Evolutionary conservation across 2,888 invertebrate genomes (phyloP), one percentile per base, ranked within the genome.

Genomic region (Acanthosepion pharaonis): DNA sequence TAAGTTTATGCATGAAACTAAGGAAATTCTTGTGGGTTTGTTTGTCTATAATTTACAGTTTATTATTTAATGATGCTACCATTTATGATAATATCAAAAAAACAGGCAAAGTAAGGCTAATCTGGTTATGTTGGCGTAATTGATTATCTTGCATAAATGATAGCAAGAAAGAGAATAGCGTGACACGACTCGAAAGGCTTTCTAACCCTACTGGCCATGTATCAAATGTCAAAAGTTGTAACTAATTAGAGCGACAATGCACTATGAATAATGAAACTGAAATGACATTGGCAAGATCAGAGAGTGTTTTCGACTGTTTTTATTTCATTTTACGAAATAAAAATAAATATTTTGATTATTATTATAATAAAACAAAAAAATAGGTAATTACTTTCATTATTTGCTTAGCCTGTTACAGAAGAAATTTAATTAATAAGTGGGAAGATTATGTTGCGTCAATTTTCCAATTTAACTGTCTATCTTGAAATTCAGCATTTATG

Each of bases 111-210:
- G 78, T 78, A n/a, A 78, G 1, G 18, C 11, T 78, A n/a, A 78
- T n/a, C 33, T 78, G n/a, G 78, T 78, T n/a, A 78, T n/a, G n/a
- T 33, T n/a, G 33, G n/a, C 20, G 78, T 33, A 33, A 33, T 33
- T 78, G 78, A 78, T 78, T 78, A 78, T 5, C n/a, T 78, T 78
- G 78, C 78, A 78, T 78, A 78, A 78, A 78, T 78, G n/a, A 78
- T 78, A 11, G 11, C n/a, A 33, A 33, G n/a, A 33, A 33, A 11
- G n/a, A 5, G 15, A 78, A 78, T 33, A 18, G n/a, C 33, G 9
- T 78, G 78, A 78, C 18, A 78, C n/a, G 33, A 33, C n/a, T 78
- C 15, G 15, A 18, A 1, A n/a, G 33, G 78, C 78, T 3, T 11
- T 78, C 2, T 33, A 33, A 9, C 78, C 78, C 33, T 33, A 5